A percentile compares a stretch with the other conserved stretches of the same genome.
phyloP scores from a whole-genome alignment of 1,140 invertebrate genomes.

The Drosophila parvula region DNA sequence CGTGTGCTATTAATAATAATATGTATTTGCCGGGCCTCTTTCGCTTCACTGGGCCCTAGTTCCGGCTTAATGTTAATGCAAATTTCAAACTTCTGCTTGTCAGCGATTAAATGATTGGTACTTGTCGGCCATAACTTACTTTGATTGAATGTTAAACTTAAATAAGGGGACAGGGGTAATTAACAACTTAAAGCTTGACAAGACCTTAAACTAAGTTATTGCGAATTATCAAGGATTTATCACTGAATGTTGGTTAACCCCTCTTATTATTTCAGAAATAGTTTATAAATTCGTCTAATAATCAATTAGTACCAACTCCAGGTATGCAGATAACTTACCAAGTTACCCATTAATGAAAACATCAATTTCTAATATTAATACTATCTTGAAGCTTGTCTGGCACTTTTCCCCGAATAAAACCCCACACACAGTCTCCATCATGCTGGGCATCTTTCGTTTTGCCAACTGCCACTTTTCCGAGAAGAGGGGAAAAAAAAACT shows the following conservation, averaged over 20 bases:
- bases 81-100: constrained; percentile 55
- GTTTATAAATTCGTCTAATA: too few relatives aligned
- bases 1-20: constrained; percentile 60
- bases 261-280: too few relatives aligned
- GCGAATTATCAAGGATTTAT: background rate
- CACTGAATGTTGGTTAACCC: background rate
- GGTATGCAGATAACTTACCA: background rate
- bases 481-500: constrained; percentile 21
- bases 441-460: constrained; percentile 1
- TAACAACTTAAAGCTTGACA: background rate
- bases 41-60: constrained; percentile 67
- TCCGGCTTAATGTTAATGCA: constrained; percentile 75
- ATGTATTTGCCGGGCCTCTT: constrained; percentile 38
- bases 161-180: background rate
- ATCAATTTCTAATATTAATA: background rate
- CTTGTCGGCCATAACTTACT: background rate
- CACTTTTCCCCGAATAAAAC: background rate
- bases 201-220: background rate
- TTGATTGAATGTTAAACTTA: background rate
- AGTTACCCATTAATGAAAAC: background rate
- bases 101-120: constrained; percentile 20
- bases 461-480: constrained; percentile 18
- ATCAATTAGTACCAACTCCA: background rate
- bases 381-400: too few relatives aligned
- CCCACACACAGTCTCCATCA: background rate